Base-by-base conservation (phyloP, 2,888 invertebrate genomes). In the Abrostola triplasia region DNA sequence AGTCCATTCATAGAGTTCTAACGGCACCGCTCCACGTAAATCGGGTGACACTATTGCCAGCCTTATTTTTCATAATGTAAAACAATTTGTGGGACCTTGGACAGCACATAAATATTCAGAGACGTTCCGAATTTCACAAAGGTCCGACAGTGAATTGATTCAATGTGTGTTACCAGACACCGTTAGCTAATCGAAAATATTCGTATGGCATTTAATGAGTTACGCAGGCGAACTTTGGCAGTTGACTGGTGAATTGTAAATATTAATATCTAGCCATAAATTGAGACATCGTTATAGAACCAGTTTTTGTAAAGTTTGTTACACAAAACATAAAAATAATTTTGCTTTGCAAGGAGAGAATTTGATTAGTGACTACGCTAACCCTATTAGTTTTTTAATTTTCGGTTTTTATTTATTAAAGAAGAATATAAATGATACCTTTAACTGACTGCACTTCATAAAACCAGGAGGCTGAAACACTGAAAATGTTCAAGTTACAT, bases 51-150 rank as follows among this genome's bases (percentile, higher is more conserved):
- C 79, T 78, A 84, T 82, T 77, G 79, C 78, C 67, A 62, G 60
- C 79, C 72, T 81, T 78, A 81, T 75, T 80, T 80, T 82, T 73
- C 55, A 77, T 75, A 76, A 47, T 78, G 76, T 80, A 74, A 79
- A 74, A 64, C 54, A 74, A 83, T 84, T 83, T 86, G 84, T 82
- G 77, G 86, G 80, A 88, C 91, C 91, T 91, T 91, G 90, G 84
- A 88, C 81, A 77, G 77, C 70, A 62, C 80, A 89, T 91, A 88
- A 88, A 92, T 91, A 91, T 91, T 91, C 85, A 89, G 87, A 86
- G 84, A 77, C 78, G 85, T 80, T 84, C 67, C 84, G 73, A 84
- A 90, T 91, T 91, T 89, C 88, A 90, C 84, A 89, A 86, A 89
- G 85, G 86, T 80, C 68, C 75, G 75, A 64, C 81, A 65, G 79